Percentiles rank a stretch among this genome's conserved stretches.
Conservation (phyloP, 2,797 vertebrate genomes). For the Schizopygopsis malacanthus region DNA sequence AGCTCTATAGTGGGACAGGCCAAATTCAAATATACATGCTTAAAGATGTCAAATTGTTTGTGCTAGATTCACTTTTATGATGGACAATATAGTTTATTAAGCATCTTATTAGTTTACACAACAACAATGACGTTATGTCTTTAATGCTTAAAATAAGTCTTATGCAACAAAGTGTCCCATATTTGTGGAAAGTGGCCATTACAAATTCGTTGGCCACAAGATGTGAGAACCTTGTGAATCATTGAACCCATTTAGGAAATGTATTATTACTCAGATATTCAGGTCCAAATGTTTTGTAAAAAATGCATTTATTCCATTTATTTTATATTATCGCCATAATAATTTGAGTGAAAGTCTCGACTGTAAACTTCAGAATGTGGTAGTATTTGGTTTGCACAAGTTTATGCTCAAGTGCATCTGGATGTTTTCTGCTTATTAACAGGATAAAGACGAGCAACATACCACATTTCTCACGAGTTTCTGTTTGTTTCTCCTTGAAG, state of each 20-base stretch:
- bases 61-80: background rate
- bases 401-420: background rate
- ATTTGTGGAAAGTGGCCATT: background rate
- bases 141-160: background rate
- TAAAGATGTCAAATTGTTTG: background rate
- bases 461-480: background rate
- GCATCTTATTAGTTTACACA: background rate
- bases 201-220: background rate
- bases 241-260: background rate
- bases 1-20: background rate
- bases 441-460: background rate
- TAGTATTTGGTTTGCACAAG: background rate
- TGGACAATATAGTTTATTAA: background rate
- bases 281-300: background rate
- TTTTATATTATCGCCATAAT: too few relatives aligned
- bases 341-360: background rate
- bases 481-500: slow-evolving; percentile 18
- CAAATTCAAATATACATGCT: background rate
- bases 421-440: background rate
- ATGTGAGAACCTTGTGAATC: background rate
- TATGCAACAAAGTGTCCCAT: background rate
- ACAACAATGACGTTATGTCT: background rate
- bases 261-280: background rate
- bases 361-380: background rate
- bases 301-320: background rate